Evolutionary conservation across 2,797 vertebrate genomes (phyloP).

Genomic region (Halcyon leucocephala): DNA sequence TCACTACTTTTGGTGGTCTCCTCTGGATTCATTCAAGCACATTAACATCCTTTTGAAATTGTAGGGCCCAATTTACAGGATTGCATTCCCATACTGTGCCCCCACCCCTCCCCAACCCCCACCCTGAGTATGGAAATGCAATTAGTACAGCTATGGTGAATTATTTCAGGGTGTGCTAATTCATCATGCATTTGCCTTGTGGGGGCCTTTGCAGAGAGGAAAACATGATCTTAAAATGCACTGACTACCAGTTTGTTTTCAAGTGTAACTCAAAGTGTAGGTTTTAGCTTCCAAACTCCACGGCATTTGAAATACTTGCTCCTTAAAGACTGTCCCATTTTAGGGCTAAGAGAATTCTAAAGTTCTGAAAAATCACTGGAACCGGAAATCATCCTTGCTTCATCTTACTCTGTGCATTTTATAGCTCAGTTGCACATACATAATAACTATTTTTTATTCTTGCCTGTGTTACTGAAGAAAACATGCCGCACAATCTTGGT

Average conservation of each 20-base stretch:
- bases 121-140: neutral
- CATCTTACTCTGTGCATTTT: neutral
- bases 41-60: neutral
- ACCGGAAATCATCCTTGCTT: constrained; percentile 9
- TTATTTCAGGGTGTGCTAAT: neutral
- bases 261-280: neutral
- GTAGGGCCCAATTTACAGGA: neutral
- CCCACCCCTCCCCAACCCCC: neutral
- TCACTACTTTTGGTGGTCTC: neutral
- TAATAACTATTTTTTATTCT: constrained; percentile 1
- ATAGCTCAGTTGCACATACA: neutral
- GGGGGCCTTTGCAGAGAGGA: neutral
- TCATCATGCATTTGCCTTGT: neutral
- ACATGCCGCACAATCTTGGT: neutral
- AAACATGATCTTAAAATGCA: neutral
- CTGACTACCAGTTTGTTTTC: neutral
- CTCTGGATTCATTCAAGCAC: neutral
- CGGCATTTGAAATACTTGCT: neutral
- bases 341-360: neutral
- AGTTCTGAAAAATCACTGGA: constrained; percentile 11
- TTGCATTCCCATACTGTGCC: neutral
- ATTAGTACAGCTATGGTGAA: neutral
- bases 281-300: neutral
- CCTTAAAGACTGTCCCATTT: neutral
- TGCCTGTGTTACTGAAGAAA: neutral